Evolutionary conservation across 2,888 invertebrate genomes (phyloP).

Genomic region (Heliconius ethilla): DNA sequence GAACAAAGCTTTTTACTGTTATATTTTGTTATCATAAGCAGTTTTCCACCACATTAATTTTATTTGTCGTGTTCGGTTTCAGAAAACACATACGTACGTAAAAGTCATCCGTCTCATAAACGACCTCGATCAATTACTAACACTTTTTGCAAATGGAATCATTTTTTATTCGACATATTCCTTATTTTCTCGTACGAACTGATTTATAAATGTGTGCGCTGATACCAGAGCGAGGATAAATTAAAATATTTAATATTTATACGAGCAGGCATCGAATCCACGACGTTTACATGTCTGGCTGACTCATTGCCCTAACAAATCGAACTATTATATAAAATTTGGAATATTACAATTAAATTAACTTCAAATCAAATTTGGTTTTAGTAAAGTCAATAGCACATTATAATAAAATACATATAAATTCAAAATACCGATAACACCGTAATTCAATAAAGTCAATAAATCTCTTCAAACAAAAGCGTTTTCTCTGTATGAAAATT

Average conservation of each 20-base stretch:
- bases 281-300: too few species aligned
- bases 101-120: background rate
- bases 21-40: slow-evolving; percentile 5
- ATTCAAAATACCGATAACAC: slow-evolving; percentile 6
- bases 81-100: background rate
- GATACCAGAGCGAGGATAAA: too few species aligned
- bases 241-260: too few species aligned
- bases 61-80: background rate
- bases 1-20: background rate
- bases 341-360: background rate
- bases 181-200: background rate
- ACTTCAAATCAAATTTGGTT: background rate
- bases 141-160: background rate
- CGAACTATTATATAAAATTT: too few species aligned
- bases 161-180: background rate
- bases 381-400: background rate
- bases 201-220: too few species aligned
- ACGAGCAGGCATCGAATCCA: too few species aligned
- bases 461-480: slow-evolving; percentile 17
- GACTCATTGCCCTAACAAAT: too few species aligned
- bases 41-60: background rate
- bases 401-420: background rate
- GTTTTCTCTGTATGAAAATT: background rate
- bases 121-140: background rate
- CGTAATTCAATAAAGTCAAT: slow-evolving; percentile 4